Evolutionary conservation across 2,797 vertebrate species (phyloP).

Genomic region (Acridotheres tristis): DNA sequence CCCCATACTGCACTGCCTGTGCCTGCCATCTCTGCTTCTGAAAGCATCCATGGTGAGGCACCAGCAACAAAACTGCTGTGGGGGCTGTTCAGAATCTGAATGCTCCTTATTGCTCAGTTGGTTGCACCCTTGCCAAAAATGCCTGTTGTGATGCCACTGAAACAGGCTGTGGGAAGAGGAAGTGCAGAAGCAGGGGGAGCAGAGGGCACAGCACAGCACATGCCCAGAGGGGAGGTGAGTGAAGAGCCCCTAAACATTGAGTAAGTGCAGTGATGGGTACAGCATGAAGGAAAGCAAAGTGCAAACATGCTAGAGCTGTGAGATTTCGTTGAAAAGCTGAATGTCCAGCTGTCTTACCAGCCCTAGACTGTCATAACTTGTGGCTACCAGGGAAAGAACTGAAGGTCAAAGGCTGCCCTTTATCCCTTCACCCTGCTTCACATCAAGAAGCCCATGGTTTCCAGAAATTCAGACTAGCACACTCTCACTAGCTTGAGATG

Average conservation of each 20-base stretch:
- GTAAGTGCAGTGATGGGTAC: background rate
- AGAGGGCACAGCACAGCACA: background rate
- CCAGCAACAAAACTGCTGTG: background rate
- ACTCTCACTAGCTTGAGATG: background rate
- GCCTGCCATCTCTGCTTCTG: background rate
- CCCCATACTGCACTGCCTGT: rapidly evolving
- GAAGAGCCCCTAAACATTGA: background rate
- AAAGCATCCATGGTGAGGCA: background rate
- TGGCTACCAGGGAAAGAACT: background rate
- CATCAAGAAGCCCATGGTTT: background rate
- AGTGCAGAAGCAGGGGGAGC: background rate
- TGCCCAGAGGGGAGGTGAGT: rapidly evolving
- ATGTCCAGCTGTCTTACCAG: background rate
- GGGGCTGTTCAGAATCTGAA: background rate
- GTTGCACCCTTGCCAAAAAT: background rate
- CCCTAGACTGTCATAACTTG: background rate
- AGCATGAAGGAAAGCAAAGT: background rate
- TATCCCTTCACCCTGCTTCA: background rate
- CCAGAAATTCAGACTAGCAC: background rate
- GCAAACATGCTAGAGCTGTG: background rate
- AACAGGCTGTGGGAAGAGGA: background rate
- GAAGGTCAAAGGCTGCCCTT: background rate
- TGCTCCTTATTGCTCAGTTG: rapidly evolving
- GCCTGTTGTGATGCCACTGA: background rate
- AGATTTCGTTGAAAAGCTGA: background rate